Base-by-base conservation (phyloP, 2,888 invertebrate species). In the Mystacides longicornis region DNA sequence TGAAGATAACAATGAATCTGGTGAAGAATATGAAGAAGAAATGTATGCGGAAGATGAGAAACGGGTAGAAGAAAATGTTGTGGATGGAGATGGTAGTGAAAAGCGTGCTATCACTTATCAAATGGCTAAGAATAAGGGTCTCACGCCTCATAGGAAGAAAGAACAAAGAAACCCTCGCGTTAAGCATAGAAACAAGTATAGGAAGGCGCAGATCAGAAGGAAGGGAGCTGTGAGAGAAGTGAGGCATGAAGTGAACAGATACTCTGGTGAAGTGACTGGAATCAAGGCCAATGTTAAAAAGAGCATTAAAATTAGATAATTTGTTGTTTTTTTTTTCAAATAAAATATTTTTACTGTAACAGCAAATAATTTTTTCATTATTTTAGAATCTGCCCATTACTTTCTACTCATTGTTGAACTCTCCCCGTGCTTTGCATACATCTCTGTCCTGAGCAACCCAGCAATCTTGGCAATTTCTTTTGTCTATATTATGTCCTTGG, bases 41-140 rank as follows among this genome's bases (percentile, higher is more conserved):
- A 18, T 45, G 23, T 22, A 27, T 27, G 3, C 43, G 2, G 65
- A 67, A 23, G 63, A 60, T 63, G 72, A 71, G 20, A 66, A 65
- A 62, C 64, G 65, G 62, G 37, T 3, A 7, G 64, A 70, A 65
- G 55, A 71, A 50, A 20, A 19, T 49, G 62, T 46, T 1, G 16
- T 43, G 16, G 21, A 67, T 31, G 71, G 69, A 47, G 74, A 73
- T 48, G 63, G 70, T 1, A 71, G 66, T 33, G 82, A 77, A 50
- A 93, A 93, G 67, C 81, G 96, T 64, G 83, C 83, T 52, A 95
- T 96, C 61, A 94, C 91, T 2, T 93, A 93, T 69, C 84, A 95
- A 80, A 97, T 97, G 68, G 87, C 89, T 19, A 97, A 97, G 72
- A 98, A 98, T 68, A 96, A 93, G 72, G 97, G 97, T 16, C 78